Evolutionary conservation across 2,797 vertebrate species (phyloP).

Genomic region (Rhynchotus rufescens): DNA sequence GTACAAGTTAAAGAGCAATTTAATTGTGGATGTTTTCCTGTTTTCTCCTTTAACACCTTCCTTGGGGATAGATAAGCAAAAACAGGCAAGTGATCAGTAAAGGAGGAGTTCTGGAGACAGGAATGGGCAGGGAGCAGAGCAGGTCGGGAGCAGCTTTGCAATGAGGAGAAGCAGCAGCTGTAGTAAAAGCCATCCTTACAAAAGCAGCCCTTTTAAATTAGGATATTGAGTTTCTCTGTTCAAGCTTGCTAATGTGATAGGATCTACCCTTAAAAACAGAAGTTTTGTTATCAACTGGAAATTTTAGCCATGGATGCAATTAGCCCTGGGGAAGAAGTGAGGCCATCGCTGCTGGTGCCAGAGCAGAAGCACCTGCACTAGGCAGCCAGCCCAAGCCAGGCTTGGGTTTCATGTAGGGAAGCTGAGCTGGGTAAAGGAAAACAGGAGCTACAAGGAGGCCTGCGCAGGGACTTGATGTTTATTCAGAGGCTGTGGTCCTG

Average conservation of each 20-base stretch:
- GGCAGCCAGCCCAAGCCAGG: not conserved
- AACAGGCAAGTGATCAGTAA: not conserved
- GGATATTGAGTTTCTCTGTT: not conserved
- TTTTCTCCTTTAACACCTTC: conserved; percentile 40
- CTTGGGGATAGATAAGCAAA: conserved; percentile 36
- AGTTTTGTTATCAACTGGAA: not conserved
- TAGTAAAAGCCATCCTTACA: not conserved
- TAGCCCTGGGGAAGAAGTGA: not conserved
- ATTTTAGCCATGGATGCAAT: not conserved
- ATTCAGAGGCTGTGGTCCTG: not conserved
- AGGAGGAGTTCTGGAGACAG: not conserved
- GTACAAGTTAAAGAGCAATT: conserved; percentile 35
- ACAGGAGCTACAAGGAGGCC: not conserved
- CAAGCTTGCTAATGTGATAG: not conserved
- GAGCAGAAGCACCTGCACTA: not conserved
- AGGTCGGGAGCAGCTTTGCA: conserved; percentile 2
- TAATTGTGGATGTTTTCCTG: conserved; percentile 45
- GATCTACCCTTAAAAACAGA: not conserved
- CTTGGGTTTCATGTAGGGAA: not conserved
- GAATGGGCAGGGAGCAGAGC: not conserved
- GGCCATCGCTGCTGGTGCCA: not conserved
- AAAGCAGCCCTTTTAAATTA: not conserved
- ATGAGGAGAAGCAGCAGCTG: not conserved
- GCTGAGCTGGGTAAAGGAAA: not conserved
- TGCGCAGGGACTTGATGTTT: not conserved